Conservation (phyloP, 1,140 invertebrate genomes). For the Diorhabda sublineata region DNA sequence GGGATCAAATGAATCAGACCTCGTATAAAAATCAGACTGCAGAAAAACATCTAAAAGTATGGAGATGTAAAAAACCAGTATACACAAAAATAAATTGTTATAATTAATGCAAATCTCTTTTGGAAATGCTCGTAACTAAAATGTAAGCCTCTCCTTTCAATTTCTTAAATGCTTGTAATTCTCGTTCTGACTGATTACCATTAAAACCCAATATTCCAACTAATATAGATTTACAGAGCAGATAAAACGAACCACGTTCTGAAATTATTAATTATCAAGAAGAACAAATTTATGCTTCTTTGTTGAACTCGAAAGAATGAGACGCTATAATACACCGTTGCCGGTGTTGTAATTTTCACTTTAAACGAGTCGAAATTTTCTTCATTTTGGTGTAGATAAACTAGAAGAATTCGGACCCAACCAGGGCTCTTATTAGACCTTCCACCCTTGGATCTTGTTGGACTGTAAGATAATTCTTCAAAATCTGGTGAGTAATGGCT, state of each 20-base stretch:
- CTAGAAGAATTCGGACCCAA: no score
- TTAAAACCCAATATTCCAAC: conserved; percentile 17
- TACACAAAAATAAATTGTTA: conserved; percentile 1
- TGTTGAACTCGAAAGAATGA: conserved; percentile 4
- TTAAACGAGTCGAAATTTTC: no score
- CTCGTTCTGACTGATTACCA: conserved; percentile 12
- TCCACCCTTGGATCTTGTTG: no score
- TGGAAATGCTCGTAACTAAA: neutral
- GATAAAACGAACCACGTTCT: conserved; percentile 15
- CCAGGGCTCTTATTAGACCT: no score
- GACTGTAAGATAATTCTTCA: no score
- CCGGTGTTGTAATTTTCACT: no score
- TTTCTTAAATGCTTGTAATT: conserved; percentile 6
- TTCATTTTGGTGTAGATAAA: no score
- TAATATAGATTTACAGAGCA: conserved; percentile 21
- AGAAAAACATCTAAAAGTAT: no score
- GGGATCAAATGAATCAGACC: no score
- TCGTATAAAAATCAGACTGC: no score
- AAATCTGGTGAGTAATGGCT: no score
- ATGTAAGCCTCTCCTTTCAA: conserved; percentile 3
- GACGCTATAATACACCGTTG: neutral
- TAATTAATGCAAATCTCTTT: conserved; percentile 1
- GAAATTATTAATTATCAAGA: conserved; percentile 21
- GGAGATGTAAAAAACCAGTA: neutral
- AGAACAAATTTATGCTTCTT: conserved; percentile 19